Evolutionary conservation across 2,888 invertebrate species (phyloP), one percentile per base, ranked within the genome.

Genomic region (Rhamnusium bicolor): DNA sequence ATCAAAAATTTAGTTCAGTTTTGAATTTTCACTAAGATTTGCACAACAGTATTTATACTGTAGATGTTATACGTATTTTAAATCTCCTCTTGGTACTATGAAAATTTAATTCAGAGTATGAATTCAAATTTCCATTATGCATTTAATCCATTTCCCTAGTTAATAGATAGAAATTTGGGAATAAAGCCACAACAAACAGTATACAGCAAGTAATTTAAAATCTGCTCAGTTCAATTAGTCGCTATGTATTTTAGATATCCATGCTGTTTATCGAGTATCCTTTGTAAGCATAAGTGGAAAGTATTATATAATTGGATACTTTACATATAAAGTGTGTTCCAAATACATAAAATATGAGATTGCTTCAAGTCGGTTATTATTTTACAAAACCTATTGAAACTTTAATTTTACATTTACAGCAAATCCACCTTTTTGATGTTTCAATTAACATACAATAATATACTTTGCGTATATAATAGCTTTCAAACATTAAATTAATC

Each of bases 321-420:
- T 49, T 63, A 27, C 47, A 63, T 63, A 51, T 63, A 63, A 63
- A 63, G 10, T 18, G 16, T 14, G 49, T 12, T 21, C 46, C 18
- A 49, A 10, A 51, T 51, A 24, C 63, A 49, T 51, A 46, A 63
- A 63, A 63, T 63, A 51, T 51, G 49, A 51, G 27, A 14, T 3
- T 12, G 27, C 12, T 12, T 63, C 27, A 19, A 47, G 24, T 16
- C 51, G 7, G 49, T 63, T 63, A 63, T 51, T 63, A 29, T 51
- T 21, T 63, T 63, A 49, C 24, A 16, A 63, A 63, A 27, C 29
- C 63, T 27, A 27, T 18, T 63, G 63, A 63, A 49, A 47, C 63
- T 51, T 63, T 63, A 49, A 63, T n/a, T n/a, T 63, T 27, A 49
- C 1, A 6, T 63, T 49, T 21, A 24, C 49, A 49, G 27, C 24